Conservation (phyloP, 37 sponge, comb jelly and placozoan species). For the Amphimedon queenslandica region DNA sequence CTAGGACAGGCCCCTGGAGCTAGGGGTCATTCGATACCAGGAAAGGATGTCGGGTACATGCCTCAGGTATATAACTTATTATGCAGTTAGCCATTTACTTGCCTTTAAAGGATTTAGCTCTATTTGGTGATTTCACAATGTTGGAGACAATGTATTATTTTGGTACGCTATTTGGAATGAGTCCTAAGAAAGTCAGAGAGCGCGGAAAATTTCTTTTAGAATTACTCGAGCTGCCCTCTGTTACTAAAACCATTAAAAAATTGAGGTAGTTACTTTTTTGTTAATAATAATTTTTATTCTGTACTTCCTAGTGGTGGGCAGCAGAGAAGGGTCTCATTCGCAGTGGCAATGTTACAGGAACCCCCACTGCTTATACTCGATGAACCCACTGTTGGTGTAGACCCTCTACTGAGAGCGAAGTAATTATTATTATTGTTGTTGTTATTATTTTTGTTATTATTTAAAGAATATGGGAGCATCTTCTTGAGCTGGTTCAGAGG, state of each 20-base stretch:
- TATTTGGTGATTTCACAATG: slow-evolving; percentile 69
- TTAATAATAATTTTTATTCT: neutral
- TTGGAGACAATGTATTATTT: slow-evolving; percentile 76
- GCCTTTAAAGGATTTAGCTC: slow-evolving; percentile 78
- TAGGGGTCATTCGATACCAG: slow-evolving; percentile 57
- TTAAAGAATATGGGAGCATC: slow-evolving; percentile 75
- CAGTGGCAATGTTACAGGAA: slow-evolving; percentile 79
- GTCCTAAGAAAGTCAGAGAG: slow-evolving; percentile 22
- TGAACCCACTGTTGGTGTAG: slow-evolving; percentile 88
- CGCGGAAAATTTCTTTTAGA: slow-evolving; percentile 54
- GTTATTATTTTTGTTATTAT: neutral
- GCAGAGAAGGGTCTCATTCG: slow-evolving; percentile 81
- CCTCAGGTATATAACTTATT: slow-evolving; percentile 54
- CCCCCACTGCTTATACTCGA: slow-evolving; percentile 82
- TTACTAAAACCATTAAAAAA: slow-evolving; percentile 43
- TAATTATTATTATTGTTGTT: slow-evolving; percentile 1
- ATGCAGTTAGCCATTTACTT: too few species aligned
- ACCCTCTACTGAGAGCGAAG: slow-evolving; percentile 77
- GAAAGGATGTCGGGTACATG: slow-evolving; percentile 84
- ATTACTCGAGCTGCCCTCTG: slow-evolving; percentile 61
- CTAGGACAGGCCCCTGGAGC: slow-evolving; percentile 65
- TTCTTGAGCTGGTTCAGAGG: slow-evolving; percentile 38
- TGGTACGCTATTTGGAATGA: slow-evolving; percentile 70
- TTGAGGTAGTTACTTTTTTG: slow-evolving; percentile 39
- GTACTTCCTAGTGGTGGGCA: slow-evolving; percentile 69